Evolutionary conservation across 2,113 vertebrate species (phyloP), one percentile per base, ranked within the genome.

Genomic region (Channa argus): DNA sequence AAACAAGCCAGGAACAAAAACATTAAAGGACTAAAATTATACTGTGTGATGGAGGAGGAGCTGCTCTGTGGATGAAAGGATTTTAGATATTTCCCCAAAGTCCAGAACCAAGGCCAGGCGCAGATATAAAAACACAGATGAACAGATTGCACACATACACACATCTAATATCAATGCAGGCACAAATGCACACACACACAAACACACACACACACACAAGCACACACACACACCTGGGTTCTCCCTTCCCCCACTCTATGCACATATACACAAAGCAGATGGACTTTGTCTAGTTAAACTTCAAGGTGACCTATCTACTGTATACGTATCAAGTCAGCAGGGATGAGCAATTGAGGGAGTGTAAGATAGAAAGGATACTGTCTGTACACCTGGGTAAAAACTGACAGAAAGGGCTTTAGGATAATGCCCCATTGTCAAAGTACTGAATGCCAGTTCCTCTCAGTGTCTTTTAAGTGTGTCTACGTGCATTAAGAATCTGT

Each of bases 241-340:
- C 24, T 24, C 24, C 24, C 24, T 24, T 1, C 24, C 24, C 24
- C 24, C 24, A 24, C 24, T 24, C 24, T 24, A 24, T 24, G 24
- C 10, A 12, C 39, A 56, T 49, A 50, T 54, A 71, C 62, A 77
- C 24, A 61, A 3, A 77, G 69, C 77, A 89, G 79, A 87, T 89
- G 61, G 77, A 74, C 47, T 61, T 61, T 41, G 59, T 61, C 53
- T 65, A 59, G 8, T 79, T 87, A 79, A 62, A 49, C 50, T 86
- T 78, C 87, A 93, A 93, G 90, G 91, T 92, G 85, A 92, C 92
- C 86, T 79, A 84, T 83, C 58, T 77, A 56, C 63, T 74, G 63
- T 82, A 63, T 81, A 74, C 71, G 71, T 67, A 70, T 62, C 15
- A 13, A 84, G 80, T 85, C 83, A 88, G 68, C 38, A 59, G 55